Conservation (phyloP, 2,797 vertebrate species). For the Prunella strophiata region DNA sequence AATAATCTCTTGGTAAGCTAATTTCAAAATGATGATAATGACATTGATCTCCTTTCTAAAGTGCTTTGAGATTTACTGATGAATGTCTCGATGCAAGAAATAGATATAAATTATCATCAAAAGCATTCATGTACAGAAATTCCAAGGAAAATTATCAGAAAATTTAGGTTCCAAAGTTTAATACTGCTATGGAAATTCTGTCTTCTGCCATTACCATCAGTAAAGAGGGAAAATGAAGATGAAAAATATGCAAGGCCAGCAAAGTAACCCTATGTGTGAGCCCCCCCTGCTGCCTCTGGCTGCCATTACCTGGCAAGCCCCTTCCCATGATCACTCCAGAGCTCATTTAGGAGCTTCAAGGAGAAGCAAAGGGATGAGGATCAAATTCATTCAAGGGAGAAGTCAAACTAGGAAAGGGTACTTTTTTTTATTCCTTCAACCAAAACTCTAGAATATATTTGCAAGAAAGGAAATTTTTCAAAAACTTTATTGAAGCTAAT, state of each 20-base stretch:
- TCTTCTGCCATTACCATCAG: slow-evolving; percentile 24
- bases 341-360: neutral
- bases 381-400: neutral
- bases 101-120: slow-evolving; percentile 66
- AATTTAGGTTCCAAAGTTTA: slow-evolving; percentile 42
- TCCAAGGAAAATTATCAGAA: slow-evolving; percentile 47
- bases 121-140: slow-evolving; percentile 55
- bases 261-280: slow-evolving; percentile 55
- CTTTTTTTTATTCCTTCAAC: neutral
- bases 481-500: neutral
- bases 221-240: neutral
- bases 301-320: neutral
- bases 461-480: neutral
- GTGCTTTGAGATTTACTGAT: slow-evolving; percentile 63
- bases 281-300: slow-evolving; percentile 60
- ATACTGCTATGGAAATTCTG: slow-evolving; percentile 1
- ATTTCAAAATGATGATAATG: slow-evolving; percentile 67
- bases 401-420: neutral
- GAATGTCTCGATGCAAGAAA: slow-evolving; percentile 53
- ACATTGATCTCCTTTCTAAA: slow-evolving; percentile 64
- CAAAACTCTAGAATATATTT: neutral
- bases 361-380: neutral
- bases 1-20: slow-evolving; percentile 65
- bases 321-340: neutral
- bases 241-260: neutral